Evolutionary conservation across 1,140 invertebrate genomes (phyloP), one percentile per base, ranked within the genome.

Genomic region (Delia radicum): DNA sequence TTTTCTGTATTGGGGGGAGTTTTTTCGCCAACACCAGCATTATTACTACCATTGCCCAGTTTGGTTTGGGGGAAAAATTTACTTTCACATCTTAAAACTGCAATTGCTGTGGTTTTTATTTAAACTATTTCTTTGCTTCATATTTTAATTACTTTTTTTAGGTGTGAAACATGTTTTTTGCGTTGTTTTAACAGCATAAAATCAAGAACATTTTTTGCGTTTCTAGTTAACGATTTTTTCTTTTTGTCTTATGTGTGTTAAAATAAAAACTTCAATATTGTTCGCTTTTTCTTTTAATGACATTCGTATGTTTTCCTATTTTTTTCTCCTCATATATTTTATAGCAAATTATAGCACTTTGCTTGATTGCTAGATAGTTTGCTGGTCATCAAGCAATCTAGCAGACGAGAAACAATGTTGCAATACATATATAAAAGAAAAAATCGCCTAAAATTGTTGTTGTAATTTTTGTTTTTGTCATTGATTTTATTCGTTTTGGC

Each of bases 191-290:
- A 55, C 48, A 7, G 48, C 48, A 55, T 55, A 55, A 55, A 55
- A 55, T 55, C 48, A 55, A 55, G 48, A 55, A 55, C 37, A 63
- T 63, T 33, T 69, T 69, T 69, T 69, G 65, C 65, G 65, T 69
- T 33, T 33, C 29, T 69, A 21, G 65, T 31, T 69, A 69, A 69
- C 65, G 65, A 69, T 69, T 69, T 63, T 69, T 69, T 69, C 65
- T 24, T 69, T n/a, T 8, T 42, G 37, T 42, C 48, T 55, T 55
- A 7, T 48, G 46, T 55, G 4, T 21, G 3, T 10, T 42, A 28
- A n/a, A n/a, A n/a, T n/a, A n/a, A 13, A 63, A 69, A 69, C 65
- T 69, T 69, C 65, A 69, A 69, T 69, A 69, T 33, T 24, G 48
- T n/a, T n/a, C n/a, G n/a, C n/a, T n/a, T n/a, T n/a, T n/a, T n/a